phyloP scores from a whole-genome alignment of 2,113 vertebrate species.

The Martes martes region DNA sequence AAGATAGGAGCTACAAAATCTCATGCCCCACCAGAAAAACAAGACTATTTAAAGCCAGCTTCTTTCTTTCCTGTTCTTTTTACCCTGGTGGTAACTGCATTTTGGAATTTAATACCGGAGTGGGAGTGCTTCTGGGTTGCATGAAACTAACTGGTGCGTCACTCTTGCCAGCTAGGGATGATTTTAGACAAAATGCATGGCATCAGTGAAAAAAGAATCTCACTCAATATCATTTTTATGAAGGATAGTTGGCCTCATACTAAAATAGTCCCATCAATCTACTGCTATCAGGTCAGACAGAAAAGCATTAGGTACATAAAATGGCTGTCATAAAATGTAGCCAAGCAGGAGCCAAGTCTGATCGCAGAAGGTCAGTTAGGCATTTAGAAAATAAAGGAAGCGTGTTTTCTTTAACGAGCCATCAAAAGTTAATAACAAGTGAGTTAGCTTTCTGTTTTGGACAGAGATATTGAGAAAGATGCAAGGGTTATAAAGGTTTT shows the following conservation, averaged over 20 bases:
- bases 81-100: not conserved
- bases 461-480: not conserved
- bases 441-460: not conserved
- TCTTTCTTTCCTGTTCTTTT: not conserved
- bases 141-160: not conserved
- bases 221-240: constrained; percentile 23
- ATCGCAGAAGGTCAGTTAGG: not conserved
- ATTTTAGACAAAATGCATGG: constrained; percentile 28
- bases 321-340: not conserved
- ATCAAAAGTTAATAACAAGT: constrained; percentile 19
- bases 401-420: not conserved
- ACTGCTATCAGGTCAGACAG: constrained; percentile 19
- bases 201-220: constrained; percentile 4
- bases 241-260: not conserved
- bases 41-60: not conserved
- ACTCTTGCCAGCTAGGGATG: not conserved
- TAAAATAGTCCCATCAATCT: constrained; percentile 34
- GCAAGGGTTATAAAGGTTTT: not conserved
- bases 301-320: constrained; percentile 21
- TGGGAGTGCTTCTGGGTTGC: not conserved
- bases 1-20: not conserved
- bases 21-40: not conserved
- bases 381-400: constrained; percentile 31
- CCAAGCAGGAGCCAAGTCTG: not conserved
- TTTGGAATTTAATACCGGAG: constrained; percentile 8